A percentile compares a stretch with the other conserved stretches of the same genome.
Evolutionary conservation across 1,140 invertebrate species (phyloP).

Genomic region (Arctopsyche grandis): DNA sequence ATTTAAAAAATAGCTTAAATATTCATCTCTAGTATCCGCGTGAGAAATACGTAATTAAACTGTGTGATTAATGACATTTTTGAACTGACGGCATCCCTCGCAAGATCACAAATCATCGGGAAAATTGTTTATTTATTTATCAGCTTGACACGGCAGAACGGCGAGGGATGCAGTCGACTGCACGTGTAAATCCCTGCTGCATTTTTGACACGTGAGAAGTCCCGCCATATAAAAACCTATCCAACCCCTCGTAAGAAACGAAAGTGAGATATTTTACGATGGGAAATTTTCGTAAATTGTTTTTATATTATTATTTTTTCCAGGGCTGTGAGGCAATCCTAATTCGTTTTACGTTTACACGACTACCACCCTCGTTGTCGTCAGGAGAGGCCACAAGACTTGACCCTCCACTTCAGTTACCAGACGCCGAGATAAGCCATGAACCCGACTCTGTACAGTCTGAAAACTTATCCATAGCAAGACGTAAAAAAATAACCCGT

Average conservation of each 20-base stretch:
- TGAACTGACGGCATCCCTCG: constrained; percentile 1
- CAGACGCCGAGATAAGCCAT: constrained; percentile 45
- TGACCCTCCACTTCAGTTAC: constrained; percentile 44
- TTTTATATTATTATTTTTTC: too few species aligned
- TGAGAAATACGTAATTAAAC: constrained; percentile 35
- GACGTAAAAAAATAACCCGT: background rate
- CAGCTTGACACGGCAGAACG: background rate
- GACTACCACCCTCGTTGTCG: constrained; percentile 12
- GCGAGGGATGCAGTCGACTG: constrained; percentile 12
- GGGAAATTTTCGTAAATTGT: too few species aligned
- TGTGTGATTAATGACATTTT: constrained; percentile 10
- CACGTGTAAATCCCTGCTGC: constrained; percentile 1
- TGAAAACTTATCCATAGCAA: constrained; percentile 26
- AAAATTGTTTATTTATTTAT: constrained; percentile 37
- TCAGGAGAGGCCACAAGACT: constrained; percentile 32
- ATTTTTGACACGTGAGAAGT: background rate
- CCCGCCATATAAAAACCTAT: background rate
- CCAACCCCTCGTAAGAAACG: background rate
- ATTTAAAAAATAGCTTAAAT: background rate
- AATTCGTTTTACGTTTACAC: constrained; percentile 8
- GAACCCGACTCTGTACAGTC: constrained; percentile 15
- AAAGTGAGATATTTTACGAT: too few species aligned
- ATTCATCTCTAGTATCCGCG: background rate
- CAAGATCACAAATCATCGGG: constrained; percentile 35
- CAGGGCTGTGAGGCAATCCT: background rate